Evolutionary conservation across 2,888 invertebrate species (phyloP).

Genomic region (Aphodius sticticus): DNA sequence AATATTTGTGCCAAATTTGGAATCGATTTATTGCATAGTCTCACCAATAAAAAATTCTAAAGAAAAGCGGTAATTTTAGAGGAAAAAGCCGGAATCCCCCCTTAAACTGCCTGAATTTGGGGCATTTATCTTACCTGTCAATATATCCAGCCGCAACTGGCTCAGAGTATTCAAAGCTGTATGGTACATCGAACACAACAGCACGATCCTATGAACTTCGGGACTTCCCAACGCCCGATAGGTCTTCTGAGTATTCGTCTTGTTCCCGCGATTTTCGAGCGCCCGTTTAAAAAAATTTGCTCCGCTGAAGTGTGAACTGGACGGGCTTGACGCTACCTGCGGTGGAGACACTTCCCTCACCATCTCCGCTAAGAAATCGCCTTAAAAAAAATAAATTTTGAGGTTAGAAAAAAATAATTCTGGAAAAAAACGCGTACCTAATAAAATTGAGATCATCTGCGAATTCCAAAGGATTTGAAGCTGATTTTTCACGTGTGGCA

Average conservation of each 20-base stretch:
- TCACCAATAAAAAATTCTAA: too few relatives aligned
- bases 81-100: too few relatives aligned
- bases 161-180: constrained; percentile 88
- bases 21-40: too few relatives aligned
- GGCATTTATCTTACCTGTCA: constrained; percentile 72
- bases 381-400: constrained; percentile 46
- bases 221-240: constrained; percentile 81
- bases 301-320: constrained; percentile 57
- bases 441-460: constrained; percentile 64
- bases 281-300: constrained; percentile 68
- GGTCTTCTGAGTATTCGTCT: constrained; percentile 69
- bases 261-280: constrained; percentile 67
- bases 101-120: not conserved
- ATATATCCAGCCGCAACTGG: constrained; percentile 89
- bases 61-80: too few relatives aligned
- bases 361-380: constrained; percentile 61
- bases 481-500: constrained; percentile 64
- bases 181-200: constrained; percentile 92
- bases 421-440: constrained; percentile 57
- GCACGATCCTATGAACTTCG: constrained; percentile 82
- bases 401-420: constrained; percentile 17
- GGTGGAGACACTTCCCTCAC: constrained; percentile 60
- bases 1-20: too few relatives aligned
- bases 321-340: constrained; percentile 51
- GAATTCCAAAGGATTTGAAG: constrained; percentile 65